Conservation (phyloP, 1,140 invertebrate genomes). For the Oreohelix idahoensis region DNA sequence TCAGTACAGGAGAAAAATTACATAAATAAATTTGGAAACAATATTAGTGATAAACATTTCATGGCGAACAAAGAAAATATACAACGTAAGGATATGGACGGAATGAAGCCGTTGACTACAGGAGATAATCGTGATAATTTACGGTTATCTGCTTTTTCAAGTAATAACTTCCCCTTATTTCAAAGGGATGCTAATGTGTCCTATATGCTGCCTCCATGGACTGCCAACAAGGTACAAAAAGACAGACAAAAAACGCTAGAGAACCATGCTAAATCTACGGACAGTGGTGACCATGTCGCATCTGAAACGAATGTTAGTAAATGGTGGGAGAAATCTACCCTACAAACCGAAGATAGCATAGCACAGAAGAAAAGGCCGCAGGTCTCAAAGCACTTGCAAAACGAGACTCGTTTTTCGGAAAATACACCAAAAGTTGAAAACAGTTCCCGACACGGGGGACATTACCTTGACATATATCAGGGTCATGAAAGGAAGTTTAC, state of each 20-base stretch:
- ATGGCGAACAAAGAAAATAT: neutral
- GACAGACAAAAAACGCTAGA: neutral
- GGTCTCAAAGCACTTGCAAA: too few relatives aligned
- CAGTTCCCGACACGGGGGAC: too few relatives aligned
- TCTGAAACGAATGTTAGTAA: neutral
- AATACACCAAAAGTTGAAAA: too few relatives aligned
- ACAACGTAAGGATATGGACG: neutral
- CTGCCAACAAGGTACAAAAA: neutral
- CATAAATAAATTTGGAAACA: neutral
- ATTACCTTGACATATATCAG: too few relatives aligned
- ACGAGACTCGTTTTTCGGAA: too few relatives aligned
- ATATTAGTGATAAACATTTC: neutral
- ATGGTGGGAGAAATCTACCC: neutral
- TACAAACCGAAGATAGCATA: neutral
- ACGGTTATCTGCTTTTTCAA: neutral
- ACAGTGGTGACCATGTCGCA: neutral
- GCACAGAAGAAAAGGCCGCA: too few relatives aligned
- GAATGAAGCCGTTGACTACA: neutral
- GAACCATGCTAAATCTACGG: neutral
- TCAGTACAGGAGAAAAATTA: neutral
- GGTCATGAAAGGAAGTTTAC: too few relatives aligned
- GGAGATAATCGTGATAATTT: neutral
- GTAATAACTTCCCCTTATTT: neutral
- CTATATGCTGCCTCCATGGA: neutral
- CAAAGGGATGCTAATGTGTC: neutral